phyloP scores from a whole-genome alignment of 2,113 vertebrate species.

The Nibea coibor region DNA sequence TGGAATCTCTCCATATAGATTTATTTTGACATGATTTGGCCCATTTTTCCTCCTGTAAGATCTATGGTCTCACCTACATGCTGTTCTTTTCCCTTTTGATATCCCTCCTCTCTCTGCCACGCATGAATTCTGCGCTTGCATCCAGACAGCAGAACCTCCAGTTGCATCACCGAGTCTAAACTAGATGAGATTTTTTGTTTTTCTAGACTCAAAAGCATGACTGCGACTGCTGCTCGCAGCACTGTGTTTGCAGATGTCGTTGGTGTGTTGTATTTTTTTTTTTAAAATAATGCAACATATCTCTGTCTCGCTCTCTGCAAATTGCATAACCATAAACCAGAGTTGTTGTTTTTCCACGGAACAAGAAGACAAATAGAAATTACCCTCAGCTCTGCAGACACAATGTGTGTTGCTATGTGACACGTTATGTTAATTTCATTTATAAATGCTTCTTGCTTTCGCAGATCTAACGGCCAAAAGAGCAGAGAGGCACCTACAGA shows the following conservation, averaged over 20 bases:
- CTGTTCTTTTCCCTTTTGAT: slow-evolving; percentile 76
- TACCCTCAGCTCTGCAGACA: background rate
- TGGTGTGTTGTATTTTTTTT: slow-evolving; percentile 53
- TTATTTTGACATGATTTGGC: slow-evolving; percentile 85
- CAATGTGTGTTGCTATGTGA: slow-evolving; percentile 6
- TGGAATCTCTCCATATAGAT: slow-evolving; percentile 85
- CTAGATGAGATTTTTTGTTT: slow-evolving; percentile 63
- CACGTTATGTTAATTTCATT: slow-evolving; percentile 8
- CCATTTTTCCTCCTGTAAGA: slow-evolving; percentile 80
- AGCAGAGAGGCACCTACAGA: slow-evolving; percentile 38
- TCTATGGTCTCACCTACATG: slow-evolving; percentile 79
- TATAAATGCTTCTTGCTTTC: slow-evolving; percentile 34
- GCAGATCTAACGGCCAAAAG: slow-evolving; percentile 55
- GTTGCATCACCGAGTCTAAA: slow-evolving; percentile 65
- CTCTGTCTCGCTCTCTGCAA: slow-evolving; percentile 22
- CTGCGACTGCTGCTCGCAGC: slow-evolving; percentile 31
- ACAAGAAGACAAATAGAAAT: slow-evolving; percentile 21
- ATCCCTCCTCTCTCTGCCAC: slow-evolving; percentile 56
- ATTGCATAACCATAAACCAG: slow-evolving; percentile 56
- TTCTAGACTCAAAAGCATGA: slow-evolving; percentile 45
- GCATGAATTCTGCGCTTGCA: slow-evolving; percentile 50
- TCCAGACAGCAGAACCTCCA: slow-evolving; percentile 65
- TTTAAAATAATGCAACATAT: slow-evolving; percentile 48
- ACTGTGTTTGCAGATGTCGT: slow-evolving; percentile 57
- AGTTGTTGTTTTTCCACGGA: slow-evolving; percentile 24